Conservation (phyloP, 2,113 vertebrate genomes). For the Brachyistius frenatus region DNA sequence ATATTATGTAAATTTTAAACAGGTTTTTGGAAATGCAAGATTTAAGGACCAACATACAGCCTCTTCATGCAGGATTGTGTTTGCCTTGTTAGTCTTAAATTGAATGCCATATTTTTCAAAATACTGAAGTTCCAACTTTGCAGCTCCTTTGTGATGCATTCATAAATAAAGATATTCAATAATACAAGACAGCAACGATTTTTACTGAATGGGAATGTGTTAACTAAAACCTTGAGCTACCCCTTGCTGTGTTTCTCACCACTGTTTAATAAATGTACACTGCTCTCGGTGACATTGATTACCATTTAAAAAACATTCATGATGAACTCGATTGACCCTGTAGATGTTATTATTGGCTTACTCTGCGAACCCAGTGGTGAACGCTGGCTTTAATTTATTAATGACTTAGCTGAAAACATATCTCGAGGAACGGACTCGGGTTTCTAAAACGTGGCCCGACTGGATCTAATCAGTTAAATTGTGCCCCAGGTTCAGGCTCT, state of each 20-base stretch:
- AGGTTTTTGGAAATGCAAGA: no score
- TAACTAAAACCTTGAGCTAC: not conserved
- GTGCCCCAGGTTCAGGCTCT: not conserved
- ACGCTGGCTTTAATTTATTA: constrained; percentile 63
- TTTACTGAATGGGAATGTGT: not conserved
- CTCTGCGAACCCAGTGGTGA: constrained; percentile 13
- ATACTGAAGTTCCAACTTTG: no score
- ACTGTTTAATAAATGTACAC: not conserved
- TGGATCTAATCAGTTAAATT: constrained; percentile 38
- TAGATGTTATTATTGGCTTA: constrained; percentile 14
- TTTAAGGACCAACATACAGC: no score
- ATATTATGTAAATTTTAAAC: no score
- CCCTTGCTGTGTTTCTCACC: not conserved
- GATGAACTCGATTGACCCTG: constrained; percentile 5
- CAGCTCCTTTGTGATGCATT: no score
- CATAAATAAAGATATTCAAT: no score
- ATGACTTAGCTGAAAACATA: constrained; percentile 65
- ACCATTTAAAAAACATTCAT: not conserved
- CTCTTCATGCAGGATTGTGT: no score
- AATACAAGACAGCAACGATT: not conserved
- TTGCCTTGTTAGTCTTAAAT: not conserved
- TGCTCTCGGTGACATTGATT: not conserved
- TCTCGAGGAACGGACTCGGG: constrained; percentile 49
- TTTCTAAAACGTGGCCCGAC: constrained; percentile 53
- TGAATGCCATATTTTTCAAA: not conserved